Evolutionary conservation across 2,888 invertebrate genomes (phyloP), one percentile per base, ranked within the genome.

Genomic region (Cyrtodaria siliqua): DNA sequence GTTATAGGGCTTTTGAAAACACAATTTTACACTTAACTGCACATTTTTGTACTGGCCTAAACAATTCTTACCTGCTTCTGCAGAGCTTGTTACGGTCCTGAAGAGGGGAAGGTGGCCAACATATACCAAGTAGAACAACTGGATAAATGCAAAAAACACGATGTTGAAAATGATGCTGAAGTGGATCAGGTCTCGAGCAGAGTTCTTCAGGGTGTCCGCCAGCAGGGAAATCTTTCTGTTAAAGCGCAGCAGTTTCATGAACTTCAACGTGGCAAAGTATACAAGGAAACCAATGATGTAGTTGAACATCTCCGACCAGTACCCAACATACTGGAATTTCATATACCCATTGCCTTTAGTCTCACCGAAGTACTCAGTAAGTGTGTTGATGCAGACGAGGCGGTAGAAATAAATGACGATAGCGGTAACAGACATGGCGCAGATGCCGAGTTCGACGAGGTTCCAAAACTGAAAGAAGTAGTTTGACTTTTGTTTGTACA

Each of bases 251-350:
- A 94, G 89, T 71, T 93, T 93, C 63, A 94, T 90, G 89, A 94
- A 94, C 86, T 94, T 94, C 70, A 94, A 86, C 4, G 93, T 93
- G 26, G 93, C 92, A 47, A 94, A 90, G 89, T 94, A 94, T 40
- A 93, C 93, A 18, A 94, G 88, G 84, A 92, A 92, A n/a, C 93
- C 93, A 26, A 94, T 89, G 76, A 93, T 89, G 82, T 94, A 93
- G 20, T 92, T 91, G 85, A 94, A 94, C 8, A 92, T 82, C 68
- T 94, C 93, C 74, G 94, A 93, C 88, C 93, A 92, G 67, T 90
- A 91, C 1, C 92, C 93, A 1, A 93, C 93, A 75, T 91, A 92
- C 66, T 93, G 93, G 81, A 93, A 91, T 76, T 93, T 93, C 84
- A 91, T 90, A 73, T 92, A 92, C 16, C 83, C 89, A 61, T 91